Evolutionary conservation across 2,797 vertebrate species (phyloP).

Genomic region (Acropternis orthonyx): DNA sequence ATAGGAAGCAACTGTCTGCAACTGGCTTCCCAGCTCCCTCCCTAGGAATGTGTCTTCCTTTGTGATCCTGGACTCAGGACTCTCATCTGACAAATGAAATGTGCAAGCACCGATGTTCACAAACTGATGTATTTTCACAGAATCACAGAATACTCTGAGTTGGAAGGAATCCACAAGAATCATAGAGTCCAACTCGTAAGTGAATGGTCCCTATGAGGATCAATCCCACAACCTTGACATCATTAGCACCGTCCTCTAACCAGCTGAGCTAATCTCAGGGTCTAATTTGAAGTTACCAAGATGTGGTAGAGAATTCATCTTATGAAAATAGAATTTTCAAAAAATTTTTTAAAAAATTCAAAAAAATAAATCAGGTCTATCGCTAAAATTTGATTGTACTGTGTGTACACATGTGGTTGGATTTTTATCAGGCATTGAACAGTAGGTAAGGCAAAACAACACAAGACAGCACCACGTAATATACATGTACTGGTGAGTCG

Average conservation of each 20-base stretch:
- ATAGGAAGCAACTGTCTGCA: neutral
- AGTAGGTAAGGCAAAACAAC: neutral
- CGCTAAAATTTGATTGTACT: neutral
- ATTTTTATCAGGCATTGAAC: neutral
- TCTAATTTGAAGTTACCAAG: neutral
- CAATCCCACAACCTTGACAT: neutral
- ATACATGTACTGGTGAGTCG: fast-evolving
- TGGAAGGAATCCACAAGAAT: neutral
- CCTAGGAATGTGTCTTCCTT: neutral
- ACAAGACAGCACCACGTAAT: neutral
- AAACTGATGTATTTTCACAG: neutral
- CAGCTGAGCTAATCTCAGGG: neutral
- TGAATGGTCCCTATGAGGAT: neutral
- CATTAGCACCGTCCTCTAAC: neutral
- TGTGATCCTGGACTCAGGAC: neutral
- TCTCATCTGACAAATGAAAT: neutral
- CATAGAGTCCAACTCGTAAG: neutral
- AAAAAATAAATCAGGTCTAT: neutral
- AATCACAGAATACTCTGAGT: neutral
- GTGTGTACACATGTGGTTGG: neutral
- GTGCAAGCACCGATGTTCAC: neutral
- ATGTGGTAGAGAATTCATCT: neutral
- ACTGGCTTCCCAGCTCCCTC: neutral
- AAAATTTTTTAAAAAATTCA: too few species aligned
- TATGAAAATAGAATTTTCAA: neutral